phyloP scores from a whole-genome alignment of 2,113 vertebrate genomes.

The Charina bottae region DNA sequence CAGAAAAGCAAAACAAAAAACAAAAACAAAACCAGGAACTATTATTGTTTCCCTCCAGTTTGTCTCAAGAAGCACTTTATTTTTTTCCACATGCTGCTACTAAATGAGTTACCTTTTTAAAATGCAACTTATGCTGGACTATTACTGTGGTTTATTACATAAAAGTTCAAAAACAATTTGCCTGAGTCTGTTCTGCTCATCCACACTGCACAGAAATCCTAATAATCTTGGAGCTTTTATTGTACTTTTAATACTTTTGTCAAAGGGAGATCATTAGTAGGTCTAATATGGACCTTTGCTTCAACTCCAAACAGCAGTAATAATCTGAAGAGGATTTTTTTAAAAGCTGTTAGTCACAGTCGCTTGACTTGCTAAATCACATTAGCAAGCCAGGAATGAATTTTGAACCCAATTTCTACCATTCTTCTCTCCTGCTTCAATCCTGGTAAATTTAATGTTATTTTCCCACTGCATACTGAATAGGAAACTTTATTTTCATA shows the following conservation, averaged over 20 bases:
- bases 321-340: background rate
- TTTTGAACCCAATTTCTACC: background rate
- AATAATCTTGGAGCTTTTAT: background rate
- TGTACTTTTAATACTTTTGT: background rate
- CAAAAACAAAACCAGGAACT: background rate
- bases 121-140: background rate
- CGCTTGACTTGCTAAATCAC: background rate
- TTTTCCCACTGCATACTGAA: background rate
- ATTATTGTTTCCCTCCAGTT: background rate
- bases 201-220: background rate
- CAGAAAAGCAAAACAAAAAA: background rate
- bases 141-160: background rate
- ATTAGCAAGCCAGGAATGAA: background rate
- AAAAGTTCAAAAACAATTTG: background rate
- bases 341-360: background rate
- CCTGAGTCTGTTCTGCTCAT: background rate
- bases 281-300: background rate
- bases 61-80: constrained; percentile 47
- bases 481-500: background rate
- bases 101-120: constrained; percentile 6
- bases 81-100: constrained; percentile 37
- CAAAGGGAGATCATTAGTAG: background rate
- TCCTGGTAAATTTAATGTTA: background rate
- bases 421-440: background rate
- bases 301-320: background rate